Percentiles rank a stretch among this genome's conserved stretches.
These are phyloP conservation scores for Myotis daubentonii DNA, from an alignment of 2,797 vertebrate genomes.

Conservation along the genomic window DNA sequence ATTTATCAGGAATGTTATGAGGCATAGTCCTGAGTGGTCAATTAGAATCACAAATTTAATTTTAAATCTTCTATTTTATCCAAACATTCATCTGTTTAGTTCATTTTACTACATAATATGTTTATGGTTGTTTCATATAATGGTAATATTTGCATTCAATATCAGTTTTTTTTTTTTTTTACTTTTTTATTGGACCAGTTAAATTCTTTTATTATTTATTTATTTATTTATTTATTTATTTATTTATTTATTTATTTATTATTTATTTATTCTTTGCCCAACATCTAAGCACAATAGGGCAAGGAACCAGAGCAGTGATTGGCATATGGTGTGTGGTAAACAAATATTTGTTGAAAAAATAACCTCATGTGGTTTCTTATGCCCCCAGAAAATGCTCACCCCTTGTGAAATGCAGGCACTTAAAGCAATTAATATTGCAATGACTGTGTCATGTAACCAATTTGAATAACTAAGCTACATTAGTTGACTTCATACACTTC, in stretches of 20 bases:
- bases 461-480: not conserved
- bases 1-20: not conserved
- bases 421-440: not conserved
- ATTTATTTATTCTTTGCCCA: not conserved
- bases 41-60: not conserved
- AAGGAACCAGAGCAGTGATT: not conserved
- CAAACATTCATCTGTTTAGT: not conserved
- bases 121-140: not conserved
- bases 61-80: constrained; percentile 17
- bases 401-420: not conserved
- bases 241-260: not conserved
- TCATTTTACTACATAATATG: not conserved
- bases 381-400: not conserved
- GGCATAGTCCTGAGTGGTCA: not conserved
- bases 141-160: not conserved
- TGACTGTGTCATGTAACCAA: not conserved
- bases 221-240: not conserved
- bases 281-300: not conserved
- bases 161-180: not conserved
- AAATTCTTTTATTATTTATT: not conserved
- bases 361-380: not conserved
- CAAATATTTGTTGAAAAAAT: not conserved
- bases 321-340: not conserved
- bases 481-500: not conserved
- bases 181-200: not conserved